Evolutionary conservation across 2,797 vertebrate species (phyloP), one percentile per base, ranked within the genome.

Genomic region (Triplophysa bombifrons): DNA sequence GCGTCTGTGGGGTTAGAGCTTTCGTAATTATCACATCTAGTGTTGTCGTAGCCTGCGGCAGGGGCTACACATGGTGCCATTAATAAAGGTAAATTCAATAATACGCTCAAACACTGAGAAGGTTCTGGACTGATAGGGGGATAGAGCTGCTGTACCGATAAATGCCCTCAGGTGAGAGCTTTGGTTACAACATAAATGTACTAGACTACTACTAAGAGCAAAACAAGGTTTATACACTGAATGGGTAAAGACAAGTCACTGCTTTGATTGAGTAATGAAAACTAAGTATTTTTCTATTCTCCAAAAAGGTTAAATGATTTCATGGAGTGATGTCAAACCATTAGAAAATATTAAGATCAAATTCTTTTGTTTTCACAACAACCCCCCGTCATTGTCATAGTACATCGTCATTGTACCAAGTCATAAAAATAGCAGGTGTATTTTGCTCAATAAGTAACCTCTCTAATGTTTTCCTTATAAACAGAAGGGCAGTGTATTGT

Each of bases 31-130:
- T 86, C 86, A 87, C 73, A 74, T 86, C 81, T 85, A 83, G 85
- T 77, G 85, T 69, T 72, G 76, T 70, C 78, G 7, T 61, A 74
- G 91, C 92, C 87, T 77, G 74, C 78, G 90, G 92, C 90, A 81
- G 76, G 63, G 81, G 86, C 85, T 80, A 87, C 88, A 90, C 90
- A 90, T 82, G 82, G 88, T 79, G 86, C 90, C 91, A 92, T 94
- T 93, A 92, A 84, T 73, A 91, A 90, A 91, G 90, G 90, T 90
- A 92, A 94, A 94, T 93, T 87, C 87, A 91, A 93, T 94, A 89
- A 89, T 76, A 76, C 84, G 82, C 88, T 90, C 85, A 80, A 88
- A 82, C 80, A 87, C 84, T 83, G 83, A 84, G 85, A 88, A 84
- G 81, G 85, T 87, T 80, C 80, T 85, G 88, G 88, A 85, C 86